Evolutionary conservation across 1,140 invertebrate species (phyloP).

Genomic region (Halyomorpha halys): DNA sequence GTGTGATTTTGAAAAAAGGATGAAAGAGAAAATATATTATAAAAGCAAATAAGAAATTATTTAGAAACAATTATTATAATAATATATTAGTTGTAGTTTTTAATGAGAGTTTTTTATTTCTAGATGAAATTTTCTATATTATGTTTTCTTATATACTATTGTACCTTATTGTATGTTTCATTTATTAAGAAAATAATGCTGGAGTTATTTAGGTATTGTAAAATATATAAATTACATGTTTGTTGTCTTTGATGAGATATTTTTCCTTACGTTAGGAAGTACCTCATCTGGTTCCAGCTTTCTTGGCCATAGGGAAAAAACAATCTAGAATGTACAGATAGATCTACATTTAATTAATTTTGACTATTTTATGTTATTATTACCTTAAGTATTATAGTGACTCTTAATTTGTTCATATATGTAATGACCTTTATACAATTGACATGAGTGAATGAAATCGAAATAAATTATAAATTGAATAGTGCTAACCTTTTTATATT

Average conservation of each 20-base stretch:
- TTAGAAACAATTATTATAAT: slow-evolving; percentile 9
- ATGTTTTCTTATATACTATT: slow-evolving; percentile 19
- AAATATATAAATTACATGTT: background rate
- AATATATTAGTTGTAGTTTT: slow-evolving; percentile 18
- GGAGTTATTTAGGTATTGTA: background rate
- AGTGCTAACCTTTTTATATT: background rate
- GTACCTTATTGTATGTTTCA: slow-evolving; percentile 16
- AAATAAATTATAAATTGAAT: background rate
- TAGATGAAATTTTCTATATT: slow-evolving; percentile 16
- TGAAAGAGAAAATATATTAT: slow-evolving; percentile 1
- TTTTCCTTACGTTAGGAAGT: background rate
- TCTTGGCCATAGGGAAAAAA: slow-evolving; percentile 11
- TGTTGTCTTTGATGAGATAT: background rate
- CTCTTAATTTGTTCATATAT: background rate
- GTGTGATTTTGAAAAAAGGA: slow-evolving; percentile 1
- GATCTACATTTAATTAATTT: background rate
- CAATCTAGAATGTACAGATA: slow-evolving; percentile 6
- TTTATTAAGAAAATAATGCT: slow-evolving; percentile 8
- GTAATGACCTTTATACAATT: background rate
- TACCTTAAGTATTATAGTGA: too few species aligned
- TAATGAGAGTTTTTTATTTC: slow-evolving; percentile 16
- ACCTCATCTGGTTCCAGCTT: background rate
- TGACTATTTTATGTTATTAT: too few species aligned
- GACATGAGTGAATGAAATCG: background rate
- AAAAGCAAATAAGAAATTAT: background rate